A percentile compares a stretch with the other conserved stretches of the same genome.
Evolutionary conservation across 1,140 invertebrate genomes (phyloP).

Genomic region (Drosophila quadrilineata): DNA sequence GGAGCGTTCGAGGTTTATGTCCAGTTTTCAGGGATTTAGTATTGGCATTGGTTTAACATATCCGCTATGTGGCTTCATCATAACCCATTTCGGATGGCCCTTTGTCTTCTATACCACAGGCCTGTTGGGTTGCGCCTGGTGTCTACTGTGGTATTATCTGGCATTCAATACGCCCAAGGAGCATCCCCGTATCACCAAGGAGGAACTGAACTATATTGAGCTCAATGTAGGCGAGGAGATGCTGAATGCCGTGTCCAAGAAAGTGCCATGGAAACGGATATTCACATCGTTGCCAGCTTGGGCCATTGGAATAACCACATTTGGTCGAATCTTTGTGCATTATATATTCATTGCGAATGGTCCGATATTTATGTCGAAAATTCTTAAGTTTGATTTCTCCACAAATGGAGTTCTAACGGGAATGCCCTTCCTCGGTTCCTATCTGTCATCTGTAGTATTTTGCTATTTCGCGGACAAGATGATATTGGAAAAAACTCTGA

Average conservation of each 20-base stretch:
- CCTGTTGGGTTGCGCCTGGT: conserved; percentile 85
- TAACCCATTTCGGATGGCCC: conserved; percentile 86
- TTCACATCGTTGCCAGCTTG: conserved; percentile 90
- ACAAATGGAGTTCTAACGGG: conserved; percentile 87
- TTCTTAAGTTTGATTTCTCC: conserved; percentile 87
- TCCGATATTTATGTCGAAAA: conserved; percentile 88
- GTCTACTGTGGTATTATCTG: conserved; percentile 87
- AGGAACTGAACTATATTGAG: conserved; percentile 88
- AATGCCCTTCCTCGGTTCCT: conserved; percentile 87
- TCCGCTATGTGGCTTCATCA: conserved; percentile 87
- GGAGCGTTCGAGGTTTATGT: conserved; percentile 90
- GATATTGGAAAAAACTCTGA: conserved; percentile 83
- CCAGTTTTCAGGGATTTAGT: conserved; percentile 89
- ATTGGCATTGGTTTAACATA: conserved; percentile 88
- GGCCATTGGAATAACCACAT: conserved; percentile 89
- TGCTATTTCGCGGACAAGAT: conserved; percentile 87
- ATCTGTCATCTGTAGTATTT: conserved; percentile 87
- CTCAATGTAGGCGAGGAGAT: conserved; percentile 83
- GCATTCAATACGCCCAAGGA: conserved; percentile 88
- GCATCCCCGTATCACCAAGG: conserved; percentile 88
- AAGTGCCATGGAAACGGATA: conserved; percentile 89
- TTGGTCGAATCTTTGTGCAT: conserved; percentile 88
- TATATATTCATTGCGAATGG: conserved; percentile 88
- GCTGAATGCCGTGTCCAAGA: conserved; percentile 66
- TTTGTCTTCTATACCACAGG: conserved; percentile 88